Evolutionary conservation across 2,113 vertebrate species (phyloP), one percentile per base, ranked within the genome.

Genomic region (Caretta caretta): DNA sequence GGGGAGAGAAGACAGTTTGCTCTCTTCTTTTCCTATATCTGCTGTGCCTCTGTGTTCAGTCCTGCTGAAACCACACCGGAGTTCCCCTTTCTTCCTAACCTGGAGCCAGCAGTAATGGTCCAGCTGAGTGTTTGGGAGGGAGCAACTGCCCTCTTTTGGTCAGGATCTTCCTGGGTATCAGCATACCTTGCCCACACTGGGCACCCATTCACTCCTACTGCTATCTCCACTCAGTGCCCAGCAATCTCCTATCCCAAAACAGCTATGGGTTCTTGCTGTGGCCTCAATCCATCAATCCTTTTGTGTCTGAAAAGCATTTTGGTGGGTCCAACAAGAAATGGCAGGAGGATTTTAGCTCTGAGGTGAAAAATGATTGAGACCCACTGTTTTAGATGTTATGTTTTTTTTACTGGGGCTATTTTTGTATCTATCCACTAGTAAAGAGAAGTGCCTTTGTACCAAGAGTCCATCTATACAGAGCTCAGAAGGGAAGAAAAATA

Each of bases 401-500:
- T 49, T 54, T 69, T 13, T 76, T 76, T 76, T 24, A 76, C 20
- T 46, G 11, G 25, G 35, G 56, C 48, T 89, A 25, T 48, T 53
- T 35, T 27, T 42, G 1, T 2, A 7, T 24, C 27, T n/a, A 2
- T 11, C 10, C 19, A 8, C 1, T 42, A 53, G 5, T 49, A 80
- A 35, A 80, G 50, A 31, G 46, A 19, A 54, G 54, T 42, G 9
- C 8, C 38, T 6, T 57, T 54, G 25, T 54, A 8, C 51, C 51
- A 16, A n/a, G 51, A 46, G 65, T 2, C 6, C 29, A 11, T 38
- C 22, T 57, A 5, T 69, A 2, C 76, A 14, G 10, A 48, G 76
- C n/a, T 72, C 57, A 27, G 87, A 90, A 59, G 9, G 46, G 50
- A 56, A 50, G 42, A 48, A 25, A 76, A 42, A 14, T 75, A 25